These are phyloP conservation scores for Ficedula albicollis DNA, from an alignment of 2,797 vertebrate species.

Conservation along the genomic window DNA sequence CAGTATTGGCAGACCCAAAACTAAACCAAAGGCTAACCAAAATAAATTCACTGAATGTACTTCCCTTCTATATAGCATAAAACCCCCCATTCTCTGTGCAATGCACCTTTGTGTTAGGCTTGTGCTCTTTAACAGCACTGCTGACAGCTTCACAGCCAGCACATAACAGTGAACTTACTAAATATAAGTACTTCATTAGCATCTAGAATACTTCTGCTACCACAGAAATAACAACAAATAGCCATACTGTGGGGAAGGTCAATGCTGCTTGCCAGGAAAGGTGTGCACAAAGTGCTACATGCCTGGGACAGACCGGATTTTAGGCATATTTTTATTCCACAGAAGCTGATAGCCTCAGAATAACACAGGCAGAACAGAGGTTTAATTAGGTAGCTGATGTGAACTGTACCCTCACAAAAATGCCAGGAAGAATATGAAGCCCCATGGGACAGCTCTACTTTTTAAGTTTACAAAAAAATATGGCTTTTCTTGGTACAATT, in stretches of 20 bases:
- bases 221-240: slow-evolving; percentile 51
- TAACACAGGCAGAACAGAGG: neutral
- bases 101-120: slow-evolving; percentile 21
- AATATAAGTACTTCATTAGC: slow-evolving; percentile 49
- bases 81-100: neutral
- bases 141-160: slow-evolving; percentile 34
- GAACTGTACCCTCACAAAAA: neutral
- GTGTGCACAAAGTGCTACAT: neutral
- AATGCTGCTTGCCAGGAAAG: slow-evolving; percentile 31
- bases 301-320: neutral
- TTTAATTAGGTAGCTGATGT: slow-evolving; percentile 12
- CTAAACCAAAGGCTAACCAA: slow-evolving; percentile 44
- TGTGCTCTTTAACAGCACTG: neutral
- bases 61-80: neutral
- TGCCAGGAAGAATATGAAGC: neutral
- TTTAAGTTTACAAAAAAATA: neutral
- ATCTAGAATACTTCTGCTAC: slow-evolving; percentile 35
- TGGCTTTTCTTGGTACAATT: neutral
- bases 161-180: slow-evolving; percentile 20
- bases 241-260: neutral
- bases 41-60: slow-evolving; percentile 52
- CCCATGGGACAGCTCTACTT: neutral
- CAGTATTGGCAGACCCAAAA: slow-evolving; percentile 36
- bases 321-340: neutral
- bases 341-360: neutral